Base-by-base conservation (phyloP, 2,888 invertebrate genomes). In the Eucera pruinosa region DNA sequence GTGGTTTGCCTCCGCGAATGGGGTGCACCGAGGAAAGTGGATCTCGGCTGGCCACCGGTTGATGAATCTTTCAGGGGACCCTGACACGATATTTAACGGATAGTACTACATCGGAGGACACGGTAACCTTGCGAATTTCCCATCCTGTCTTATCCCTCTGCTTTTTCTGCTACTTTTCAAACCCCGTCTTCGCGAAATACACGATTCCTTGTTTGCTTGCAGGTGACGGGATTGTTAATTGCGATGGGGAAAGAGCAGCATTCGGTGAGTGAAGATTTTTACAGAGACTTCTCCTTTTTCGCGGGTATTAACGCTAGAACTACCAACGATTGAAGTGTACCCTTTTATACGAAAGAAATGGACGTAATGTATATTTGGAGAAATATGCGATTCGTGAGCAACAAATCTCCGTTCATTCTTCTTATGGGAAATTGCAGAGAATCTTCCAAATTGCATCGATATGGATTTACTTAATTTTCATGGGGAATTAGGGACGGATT, bases 1-100 rank as follows among this genome's bases (percentile, higher is more conserved):
- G 81, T 69, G 75, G 70, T 78, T 77, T 80, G 73, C 81, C 50
- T 67, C 61, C 30, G 61, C 84, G 83, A 83, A 84, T 81, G 72
- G 73, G 66, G 61, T 55, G 64, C 64, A 62, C 70, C 54, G 61
- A 62, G 62, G 43, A 78, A 78, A 78, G 72, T 67, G 72, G 72
- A 67, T 60, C 78, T 71, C 72, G n/a, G 55, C 66, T 71, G 66
- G 58, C 48, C 79, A 67, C 65, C 36, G 71, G 76, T 68, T 61
- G 36, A 78, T 78, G 55, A 78, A 78, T 76, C 18, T 67, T 78
- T 78, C 78, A 78, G 9, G 62, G 55, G 58, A 66, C 78, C 66
- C 78, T 72, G 79, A 79, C 79, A 65, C 67, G 65, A 78, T 78
- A 70, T 78, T 78, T 78, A 78, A 78, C 78, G 25, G 54, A 78